Percentiles rank a stretch among this genome's conserved stretches.
Evolutionary conservation across 1,140 invertebrate genomes (phyloP).

Genomic region (Harpegnathos saltator): DNA sequence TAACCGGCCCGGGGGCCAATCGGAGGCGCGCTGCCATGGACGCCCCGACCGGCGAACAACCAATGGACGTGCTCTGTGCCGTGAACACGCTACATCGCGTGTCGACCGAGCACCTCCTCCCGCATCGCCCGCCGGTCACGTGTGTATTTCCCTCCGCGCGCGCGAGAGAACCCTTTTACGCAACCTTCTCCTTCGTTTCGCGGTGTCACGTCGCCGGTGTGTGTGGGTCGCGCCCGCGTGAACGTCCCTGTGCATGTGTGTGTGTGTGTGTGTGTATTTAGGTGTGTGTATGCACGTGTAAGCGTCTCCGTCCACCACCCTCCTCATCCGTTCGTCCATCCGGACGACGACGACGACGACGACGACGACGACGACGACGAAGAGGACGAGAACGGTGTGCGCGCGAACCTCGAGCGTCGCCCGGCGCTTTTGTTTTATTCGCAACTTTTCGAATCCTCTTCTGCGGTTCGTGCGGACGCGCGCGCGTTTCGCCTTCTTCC

Average conservation of each 20-base stretch:
- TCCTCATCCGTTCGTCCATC: constrained; percentile 36
- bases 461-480: constrained; percentile 36
- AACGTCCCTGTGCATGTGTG: constrained; percentile 41
- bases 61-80: constrained; percentile 77
- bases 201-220: constrained; percentile 24
- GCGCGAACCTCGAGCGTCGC: constrained; percentile 57
- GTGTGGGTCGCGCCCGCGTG: background rate
- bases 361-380: no score
- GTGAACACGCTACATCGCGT: constrained; percentile 84
- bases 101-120: constrained; percentile 84
- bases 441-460: constrained; percentile 53
- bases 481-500: constrained; percentile 37
- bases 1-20: constrained; percentile 81
- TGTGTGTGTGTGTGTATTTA: background rate
- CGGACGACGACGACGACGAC: constrained; percentile 5
- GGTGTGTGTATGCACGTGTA: background rate
- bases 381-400: constrained; percentile 15
- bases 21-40: constrained; percentile 80
- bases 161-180: constrained; percentile 66
- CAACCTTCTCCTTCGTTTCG: constrained; percentile 64
- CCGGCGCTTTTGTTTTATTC: constrained; percentile 71
- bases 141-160: constrained; percentile 56
- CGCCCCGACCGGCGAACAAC: constrained; percentile 79
- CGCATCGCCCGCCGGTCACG: constrained; percentile 70
- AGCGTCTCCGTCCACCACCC: constrained; percentile 43